A percentile compares a stretch with the other conserved stretches of the same genome.
phyloP scores from a whole-genome alignment of 2,113 vertebrate genomes.

The Zeus faber region DNA sequence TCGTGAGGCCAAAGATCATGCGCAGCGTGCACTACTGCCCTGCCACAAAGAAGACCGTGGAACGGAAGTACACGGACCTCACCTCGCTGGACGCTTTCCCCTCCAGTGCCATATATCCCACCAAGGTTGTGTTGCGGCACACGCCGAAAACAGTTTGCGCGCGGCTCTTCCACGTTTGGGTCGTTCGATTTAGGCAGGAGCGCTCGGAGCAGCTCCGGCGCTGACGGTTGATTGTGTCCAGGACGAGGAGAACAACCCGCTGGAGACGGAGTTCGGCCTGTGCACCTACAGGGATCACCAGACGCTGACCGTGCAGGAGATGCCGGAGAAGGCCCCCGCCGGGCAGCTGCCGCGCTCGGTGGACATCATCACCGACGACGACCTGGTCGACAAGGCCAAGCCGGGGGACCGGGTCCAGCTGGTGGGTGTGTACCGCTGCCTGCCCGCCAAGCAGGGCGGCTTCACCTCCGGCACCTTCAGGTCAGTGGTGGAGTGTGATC shows the following conservation, averaged over 20 bases:
- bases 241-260: constrained; percentile 71
- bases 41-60: constrained; percentile 60
- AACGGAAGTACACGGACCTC: constrained; percentile 63
- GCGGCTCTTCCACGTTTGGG: background rate
- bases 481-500: constrained; percentile 20
- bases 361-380: constrained; percentile 58
- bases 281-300: constrained; percentile 63
- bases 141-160: too few relatives aligned
- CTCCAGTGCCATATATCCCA: constrained; percentile 62
- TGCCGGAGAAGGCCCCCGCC: constrained; percentile 67
- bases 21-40: constrained; percentile 66
- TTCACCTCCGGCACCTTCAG: constrained; percentile 65
- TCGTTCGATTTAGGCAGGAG: background rate
- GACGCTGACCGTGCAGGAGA: constrained; percentile 66
- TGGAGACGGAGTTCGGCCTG: constrained; percentile 69
- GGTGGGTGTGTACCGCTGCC: constrained; percentile 61
- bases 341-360: constrained; percentile 64
- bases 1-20: constrained; percentile 63
- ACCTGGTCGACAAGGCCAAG: constrained; percentile 63
- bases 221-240: constrained; percentile 6
- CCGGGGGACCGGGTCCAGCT: constrained; percentile 66
- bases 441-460: constrained; percentile 62
- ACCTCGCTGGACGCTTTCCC: constrained; percentile 64
- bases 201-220: background rate
- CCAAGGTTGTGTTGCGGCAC: too few relatives aligned